Evolutionary conservation across 1,140 invertebrate genomes (phyloP), one percentile per base, ranked within the genome.

Genomic region (Chelonus insularis): DNA sequence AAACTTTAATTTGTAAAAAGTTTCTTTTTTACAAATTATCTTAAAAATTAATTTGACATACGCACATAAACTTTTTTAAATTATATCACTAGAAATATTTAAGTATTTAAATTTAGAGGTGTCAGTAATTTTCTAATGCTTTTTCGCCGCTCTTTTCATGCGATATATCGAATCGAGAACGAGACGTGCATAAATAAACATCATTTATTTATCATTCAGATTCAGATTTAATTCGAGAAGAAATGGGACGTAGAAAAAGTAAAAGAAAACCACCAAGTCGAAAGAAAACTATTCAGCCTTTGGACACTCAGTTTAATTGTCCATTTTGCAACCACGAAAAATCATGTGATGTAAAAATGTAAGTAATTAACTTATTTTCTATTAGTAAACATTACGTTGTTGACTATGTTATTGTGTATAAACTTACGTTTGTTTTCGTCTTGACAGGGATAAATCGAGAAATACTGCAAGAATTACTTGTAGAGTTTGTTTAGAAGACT

Each of bases 321-420:
- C 98, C 97, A 4, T 99, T 99, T 84, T 99, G 98, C 80, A 99
- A 99, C 82, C 97, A 99, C 75, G 97, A 99, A 81, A 96, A 95
- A 71, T 97, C 96, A 1, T 99, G 98, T 82, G 97, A 99, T 85
- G 97, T 99, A 37, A 99, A 99, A 89, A 95, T 99, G 97, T 98
- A 86, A 87, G 89, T 86, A 66, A 8, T 4, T 34, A 29, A 34
- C 21, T 34, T 14, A 23, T 55, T 29, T 23, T 29, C 1, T 9
- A 29, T 29, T 25, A 39, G n/a, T n/a, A n/a, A 4, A 39, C 36
- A 11, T 39, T n/a, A 5, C 12, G n/a, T n/a, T 39, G 4, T 39
- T n/a, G 11, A 0, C 11, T 1, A 34, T 34, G 6, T 52, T 45
- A 18, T 47, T 60, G 4, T 37, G 7, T 39, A 41, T 57, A 25